Base-by-base conservation (phyloP, 2,113 vertebrate species). In the Onychorhynchus coronatus region DNA sequence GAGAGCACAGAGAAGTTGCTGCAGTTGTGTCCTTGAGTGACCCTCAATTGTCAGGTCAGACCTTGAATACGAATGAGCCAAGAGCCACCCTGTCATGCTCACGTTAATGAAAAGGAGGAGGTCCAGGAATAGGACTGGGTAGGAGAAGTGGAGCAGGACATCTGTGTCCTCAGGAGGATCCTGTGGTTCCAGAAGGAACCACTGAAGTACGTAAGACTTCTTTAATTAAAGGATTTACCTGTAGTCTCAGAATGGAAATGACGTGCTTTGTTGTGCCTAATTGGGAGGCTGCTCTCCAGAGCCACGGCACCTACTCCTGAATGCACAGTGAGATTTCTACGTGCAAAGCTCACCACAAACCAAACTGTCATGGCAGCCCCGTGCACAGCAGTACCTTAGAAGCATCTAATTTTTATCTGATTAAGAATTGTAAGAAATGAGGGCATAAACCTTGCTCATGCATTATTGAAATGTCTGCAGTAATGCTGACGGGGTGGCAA, bases 181-280 rank as follows among this genome's bases (percentile, higher is more conserved):
- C 41, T 70, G 68, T 59, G 85, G 85, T 88, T 96, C 75, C 93
- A 88, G 78, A 85, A 95, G 89, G 68, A 95, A 71, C 59, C 52
- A 88, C 93, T 89, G 8, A 94, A 91, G 70, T 97, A 89, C 18
- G 31, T 89, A 92, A 87, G 81, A 82, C 56, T 81, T 31, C 70
- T 90, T 94, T 93, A 96, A 93, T 96, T 96, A 96, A 90, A 94
- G 85, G 92, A 88, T 96, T 96, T 94, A 84, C 90, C 68, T 59
- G 72, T 42, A 77, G 68, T 84, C 85, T 93, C 27, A 17, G 88
- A 47, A 71, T 85, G 76, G 83, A 71, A 80, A 77, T 91, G 50
- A 83, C 41, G 35, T 44, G 30, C 61, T 90, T 88, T 66, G 88
- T 56, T 73, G 81, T 82, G 41, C 90, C 82, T 91, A 76, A 65